Evolutionary conservation across 2,888 invertebrate species (phyloP).

Genomic region (Tolmerus cingulatus): DNA sequence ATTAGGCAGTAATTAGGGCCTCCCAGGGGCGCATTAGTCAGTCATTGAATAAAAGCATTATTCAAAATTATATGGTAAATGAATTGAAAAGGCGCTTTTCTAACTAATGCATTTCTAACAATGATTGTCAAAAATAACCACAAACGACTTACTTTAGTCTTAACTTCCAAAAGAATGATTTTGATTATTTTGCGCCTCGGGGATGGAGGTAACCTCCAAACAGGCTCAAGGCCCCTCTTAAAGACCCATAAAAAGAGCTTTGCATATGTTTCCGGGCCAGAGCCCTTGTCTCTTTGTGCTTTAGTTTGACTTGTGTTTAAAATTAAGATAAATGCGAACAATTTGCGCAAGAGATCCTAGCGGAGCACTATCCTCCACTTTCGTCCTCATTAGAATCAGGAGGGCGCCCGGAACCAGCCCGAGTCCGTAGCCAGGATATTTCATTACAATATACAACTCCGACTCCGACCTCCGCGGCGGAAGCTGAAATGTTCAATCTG

Average conservation of each 20-base stretch:
- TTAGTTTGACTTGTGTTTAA: slow-evolving; percentile 23
- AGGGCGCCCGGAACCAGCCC: neutral
- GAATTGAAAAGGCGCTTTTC: neutral
- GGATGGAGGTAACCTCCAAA: neutral
- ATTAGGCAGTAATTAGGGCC: neutral
- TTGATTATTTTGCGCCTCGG: neutral
- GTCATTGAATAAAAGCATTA: neutral
- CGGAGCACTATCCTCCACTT: neutral
- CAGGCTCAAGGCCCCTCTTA: neutral
- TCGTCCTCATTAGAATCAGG: slow-evolving; percentile 17
- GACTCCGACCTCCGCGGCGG: neutral
- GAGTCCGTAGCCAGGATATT: neutral
- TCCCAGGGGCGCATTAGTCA: too few relatives aligned
- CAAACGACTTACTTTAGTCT: neutral
- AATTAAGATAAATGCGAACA: slow-evolving; percentile 37
- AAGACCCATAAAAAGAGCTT: slow-evolving; percentile 18
- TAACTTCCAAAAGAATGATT: neutral
- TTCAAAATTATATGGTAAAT: neutral
- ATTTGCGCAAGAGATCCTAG: slow-evolving; percentile 6
- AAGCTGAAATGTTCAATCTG: slow-evolving; percentile 38
- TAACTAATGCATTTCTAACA: neutral
- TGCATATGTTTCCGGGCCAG: slow-evolving; percentile 26
- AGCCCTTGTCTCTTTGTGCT: neutral
- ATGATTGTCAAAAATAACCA: neutral
- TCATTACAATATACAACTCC: neutral